Conservation (phyloP, 1,140 invertebrate genomes). For the Pantala flavescens region DNA sequence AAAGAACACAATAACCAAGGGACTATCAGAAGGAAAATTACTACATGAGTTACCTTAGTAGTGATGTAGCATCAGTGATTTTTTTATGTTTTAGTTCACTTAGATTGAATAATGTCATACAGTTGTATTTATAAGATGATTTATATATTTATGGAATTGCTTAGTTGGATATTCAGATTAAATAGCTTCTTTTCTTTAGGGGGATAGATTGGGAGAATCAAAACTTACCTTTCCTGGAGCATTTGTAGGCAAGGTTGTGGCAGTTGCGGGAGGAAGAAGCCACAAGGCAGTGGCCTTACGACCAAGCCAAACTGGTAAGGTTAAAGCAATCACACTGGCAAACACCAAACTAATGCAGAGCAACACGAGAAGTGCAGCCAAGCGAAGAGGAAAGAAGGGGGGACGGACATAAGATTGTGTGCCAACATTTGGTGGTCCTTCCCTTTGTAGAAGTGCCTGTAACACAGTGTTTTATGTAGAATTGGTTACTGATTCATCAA, state of each 20-base stretch:
- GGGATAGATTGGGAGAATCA: too few relatives aligned
- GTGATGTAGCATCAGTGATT: too few relatives aligned
- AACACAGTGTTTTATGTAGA: neutral
- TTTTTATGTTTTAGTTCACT: too few relatives aligned
- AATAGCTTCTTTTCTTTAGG: too few relatives aligned
- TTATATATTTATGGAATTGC: too few relatives aligned
- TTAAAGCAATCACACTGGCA: conserved; percentile 69
- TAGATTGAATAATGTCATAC: too few relatives aligned
- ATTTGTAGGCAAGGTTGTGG: neutral
- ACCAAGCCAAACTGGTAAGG: conserved; percentile 84
- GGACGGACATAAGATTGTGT: conserved; percentile 84
- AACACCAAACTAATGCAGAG: conserved; percentile 78
- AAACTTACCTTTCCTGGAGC: neutral
- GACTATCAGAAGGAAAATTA: too few relatives aligned
- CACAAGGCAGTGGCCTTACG: conserved; percentile 77
- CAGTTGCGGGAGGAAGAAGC: conserved; percentile 33
- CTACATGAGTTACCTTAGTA: too few relatives aligned
- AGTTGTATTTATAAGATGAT: too few relatives aligned
- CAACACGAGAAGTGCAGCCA: conserved; percentile 62
- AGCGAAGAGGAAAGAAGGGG: conserved; percentile 65
- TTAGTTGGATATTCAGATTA: too few relatives aligned
- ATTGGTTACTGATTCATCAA: too few relatives aligned
- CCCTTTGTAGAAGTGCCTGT: conserved; percentile 63
- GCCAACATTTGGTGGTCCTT: conserved; percentile 51
- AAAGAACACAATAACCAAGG: too few relatives aligned